Percentiles rank a stretch among this genome's conserved stretches.
phyloP scores from a whole-genome alignment of 2,797 vertebrate species.

The Harpagifer antarcticus region DNA sequence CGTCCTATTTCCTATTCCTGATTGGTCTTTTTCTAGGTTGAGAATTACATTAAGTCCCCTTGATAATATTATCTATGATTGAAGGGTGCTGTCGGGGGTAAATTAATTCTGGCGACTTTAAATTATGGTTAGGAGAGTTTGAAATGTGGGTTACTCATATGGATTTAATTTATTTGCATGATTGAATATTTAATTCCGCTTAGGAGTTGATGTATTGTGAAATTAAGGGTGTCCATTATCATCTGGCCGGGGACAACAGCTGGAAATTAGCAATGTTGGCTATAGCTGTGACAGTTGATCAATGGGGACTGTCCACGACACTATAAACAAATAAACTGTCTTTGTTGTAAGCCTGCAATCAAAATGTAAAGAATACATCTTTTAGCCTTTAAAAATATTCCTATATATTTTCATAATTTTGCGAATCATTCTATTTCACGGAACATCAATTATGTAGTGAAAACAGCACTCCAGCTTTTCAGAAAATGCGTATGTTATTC shows the following conservation, averaged over 20 bases:
- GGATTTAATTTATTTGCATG: not conserved
- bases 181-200: not conserved
- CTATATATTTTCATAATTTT: constrained; percentile 20
- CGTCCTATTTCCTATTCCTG: not conserved
- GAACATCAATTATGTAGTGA: constrained; percentile 56
- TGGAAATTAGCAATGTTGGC: too few species aligned
- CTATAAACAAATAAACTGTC: too few species aligned
- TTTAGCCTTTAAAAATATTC: not conserved
- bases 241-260: too few species aligned
- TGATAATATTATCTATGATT: too few species aligned
- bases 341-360: not conserved
- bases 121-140: not conserved
- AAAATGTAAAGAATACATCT: not conserved
- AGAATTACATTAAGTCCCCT: too few species aligned
- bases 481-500: constrained; percentile 56
- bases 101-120: not conserved
- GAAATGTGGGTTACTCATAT: not conserved
- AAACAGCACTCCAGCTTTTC: constrained; percentile 51
- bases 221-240: too few species aligned
- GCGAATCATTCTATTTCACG: constrained; percentile 36
- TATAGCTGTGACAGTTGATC: too few species aligned
- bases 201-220: too few species aligned
- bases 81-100: too few species aligned
- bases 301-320: too few species aligned
- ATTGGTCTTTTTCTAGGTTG: too few species aligned